Evolutionary conservation across 1,140 invertebrate species (phyloP).

Genomic region (Drosophila oshimai): DNA sequence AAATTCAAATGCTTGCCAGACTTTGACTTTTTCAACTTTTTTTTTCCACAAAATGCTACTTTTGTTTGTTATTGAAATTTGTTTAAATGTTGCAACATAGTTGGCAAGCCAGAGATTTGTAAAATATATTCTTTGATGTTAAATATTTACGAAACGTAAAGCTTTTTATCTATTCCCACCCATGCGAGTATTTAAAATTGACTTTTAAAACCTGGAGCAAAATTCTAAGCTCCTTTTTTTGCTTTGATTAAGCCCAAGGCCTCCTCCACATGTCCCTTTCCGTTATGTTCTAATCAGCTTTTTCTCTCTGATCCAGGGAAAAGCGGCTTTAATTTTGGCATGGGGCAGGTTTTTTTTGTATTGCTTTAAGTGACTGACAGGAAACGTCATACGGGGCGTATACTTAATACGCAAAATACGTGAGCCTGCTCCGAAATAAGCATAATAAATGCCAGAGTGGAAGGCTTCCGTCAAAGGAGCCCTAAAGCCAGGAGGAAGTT

Average conservation of each 20-base stretch:
- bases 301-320: neutral
- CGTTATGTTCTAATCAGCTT: neutral
- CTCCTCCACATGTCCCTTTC: neutral
- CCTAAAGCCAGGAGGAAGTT: constrained; percentile 11
- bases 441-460: constrained; percentile 67
- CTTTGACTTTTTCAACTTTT: constrained; percentile 4
- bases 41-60: neutral
- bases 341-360: neutral
- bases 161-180: neutral
- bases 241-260: neutral
- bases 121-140: constrained; percentile 18
- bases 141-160: constrained; percentile 3
- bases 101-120: neutral
- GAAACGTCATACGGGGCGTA: constrained; percentile 52
- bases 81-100: constrained; percentile 11
- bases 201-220: neutral
- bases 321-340: constrained; percentile 15
- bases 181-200: neutral
- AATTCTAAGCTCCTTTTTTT: constrained; percentile 12
- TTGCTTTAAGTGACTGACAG: constrained; percentile 52
- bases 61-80: neutral
- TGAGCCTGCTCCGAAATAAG: constrained; percentile 59
- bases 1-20: constrained; percentile 41
- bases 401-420: constrained; percentile 69
- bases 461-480: constrained; percentile 14